phyloP scores from a whole-genome alignment of 2,797 vertebrate genomes.

The Mico argentatus region DNA sequence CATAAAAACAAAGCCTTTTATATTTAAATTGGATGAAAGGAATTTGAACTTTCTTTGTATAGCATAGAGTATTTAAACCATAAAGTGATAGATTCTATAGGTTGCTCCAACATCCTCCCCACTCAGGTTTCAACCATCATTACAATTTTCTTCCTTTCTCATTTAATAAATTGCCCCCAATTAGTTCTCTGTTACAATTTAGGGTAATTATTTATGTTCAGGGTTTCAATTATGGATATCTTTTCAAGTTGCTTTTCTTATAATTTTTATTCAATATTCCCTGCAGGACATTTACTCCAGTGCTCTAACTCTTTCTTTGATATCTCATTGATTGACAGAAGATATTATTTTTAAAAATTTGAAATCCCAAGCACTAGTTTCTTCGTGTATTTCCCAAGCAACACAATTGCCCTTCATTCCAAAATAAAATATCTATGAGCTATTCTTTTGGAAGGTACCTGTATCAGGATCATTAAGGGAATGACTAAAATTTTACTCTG shows the following conservation, averaged over 20 bases:
- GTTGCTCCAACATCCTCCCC: rapidly evolving
- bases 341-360: background rate
- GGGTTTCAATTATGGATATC: background rate
- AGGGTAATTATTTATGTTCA: background rate
- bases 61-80: background rate
- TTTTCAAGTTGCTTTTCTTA: background rate
- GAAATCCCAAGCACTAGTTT: background rate
- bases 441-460: background rate
- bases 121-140: background rate
- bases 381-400: background rate
- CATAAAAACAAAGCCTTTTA: conserved; percentile 43
- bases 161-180: background rate
- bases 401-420: background rate
- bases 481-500: background rate
- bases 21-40: conserved; percentile 7
- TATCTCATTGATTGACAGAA: background rate
- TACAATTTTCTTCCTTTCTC: background rate
- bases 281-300: background rate
- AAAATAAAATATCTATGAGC: background rate
- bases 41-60: background rate
- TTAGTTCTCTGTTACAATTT: background rate
- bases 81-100: background rate
- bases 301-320: background rate
- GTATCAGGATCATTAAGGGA: background rate
- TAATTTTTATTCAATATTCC: background rate